Base-by-base conservation (phyloP, 1,140 invertebrate genomes). In the Lordiphosa collinella region DNA sequence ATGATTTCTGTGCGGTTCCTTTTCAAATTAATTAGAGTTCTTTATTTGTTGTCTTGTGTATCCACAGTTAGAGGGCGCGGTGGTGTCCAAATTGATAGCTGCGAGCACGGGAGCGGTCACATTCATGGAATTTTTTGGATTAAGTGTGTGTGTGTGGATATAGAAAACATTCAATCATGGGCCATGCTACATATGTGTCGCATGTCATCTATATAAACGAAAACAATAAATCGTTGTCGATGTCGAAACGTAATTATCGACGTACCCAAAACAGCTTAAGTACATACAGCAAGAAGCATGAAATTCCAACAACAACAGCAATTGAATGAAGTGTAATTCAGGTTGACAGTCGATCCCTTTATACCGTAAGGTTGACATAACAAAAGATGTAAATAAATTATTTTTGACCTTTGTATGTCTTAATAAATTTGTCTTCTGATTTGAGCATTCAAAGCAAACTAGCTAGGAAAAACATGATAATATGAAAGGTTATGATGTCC, bases 161-260 rank as follows among this genome's bases (percentile, higher is more conserved):
- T 37, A 75, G 18, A 67, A 41, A 49, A 11, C 53, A 78, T 60
- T 63, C 68, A 52, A 59, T 56, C 67, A 76, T 53, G 38, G 38
- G 36, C 52, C 22, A 35, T 40, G 57, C 55, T 58, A 34, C 34
- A 36, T 62, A 25, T 58, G 58, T 67, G 57, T 52, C 59, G 63
- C 51, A 58, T 78, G 73, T 78, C 73, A 78, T 47, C 54, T 46
- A 59, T 40, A 58, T 59, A 63, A 66, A 72, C 57, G 52, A 72
- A 73, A 63, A 41, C 70, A 76, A 78, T 78, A 68, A 78, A 78
- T 78, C 73, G 74, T 78, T 53, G 74, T 78, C 50, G 68, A 76
- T 72, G 67, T 68, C 74, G 69, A 60, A 78, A 60, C 32, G 47
- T 74, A 75, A 75, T 74, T 75, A 69, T 69, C 71, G 43, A 62